A percentile compares a stretch with the other conserved stretches of the same genome.
These are phyloP conservation scores for Manis javanica DNA, from an alignment of 2,797 vertebrate species.

Conservation along the genomic window DNA sequence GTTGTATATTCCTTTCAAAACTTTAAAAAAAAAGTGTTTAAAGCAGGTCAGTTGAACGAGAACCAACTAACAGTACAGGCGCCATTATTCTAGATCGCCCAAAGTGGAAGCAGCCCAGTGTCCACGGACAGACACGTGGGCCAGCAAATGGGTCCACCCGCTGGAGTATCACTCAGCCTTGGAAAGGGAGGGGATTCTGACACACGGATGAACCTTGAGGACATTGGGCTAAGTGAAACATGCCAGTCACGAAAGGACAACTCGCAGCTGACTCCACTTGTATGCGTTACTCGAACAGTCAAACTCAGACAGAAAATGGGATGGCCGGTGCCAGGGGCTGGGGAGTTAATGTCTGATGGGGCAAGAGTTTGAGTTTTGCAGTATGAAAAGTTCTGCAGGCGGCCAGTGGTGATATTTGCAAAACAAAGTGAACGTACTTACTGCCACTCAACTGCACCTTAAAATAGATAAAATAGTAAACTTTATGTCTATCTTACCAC, in stretches of 20 bases:
- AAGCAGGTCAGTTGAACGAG: not conserved
- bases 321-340: not conserved
- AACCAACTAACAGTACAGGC: not conserved
- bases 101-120: too few relatives aligned
- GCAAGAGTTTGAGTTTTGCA: not conserved
- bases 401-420: accelerated
- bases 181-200: not conserved
- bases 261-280: not conserved
- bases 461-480: not conserved
- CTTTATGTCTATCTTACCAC: not conserved
- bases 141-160: not conserved
- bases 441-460: accelerated
- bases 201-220: accelerated
- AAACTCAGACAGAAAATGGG: not conserved
- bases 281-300: not conserved
- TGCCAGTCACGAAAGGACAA: not conserved
- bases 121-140: not conserved
- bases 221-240: accelerated
- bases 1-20: not conserved
- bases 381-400: not conserved
- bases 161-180: not conserved
- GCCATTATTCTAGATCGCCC: not conserved
- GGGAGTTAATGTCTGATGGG: too few relatives aligned
- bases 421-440: accelerated
- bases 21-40: not conserved